Base-by-base conservation (phyloP, 2,797 vertebrate species). In the Falco berigora region DNA sequence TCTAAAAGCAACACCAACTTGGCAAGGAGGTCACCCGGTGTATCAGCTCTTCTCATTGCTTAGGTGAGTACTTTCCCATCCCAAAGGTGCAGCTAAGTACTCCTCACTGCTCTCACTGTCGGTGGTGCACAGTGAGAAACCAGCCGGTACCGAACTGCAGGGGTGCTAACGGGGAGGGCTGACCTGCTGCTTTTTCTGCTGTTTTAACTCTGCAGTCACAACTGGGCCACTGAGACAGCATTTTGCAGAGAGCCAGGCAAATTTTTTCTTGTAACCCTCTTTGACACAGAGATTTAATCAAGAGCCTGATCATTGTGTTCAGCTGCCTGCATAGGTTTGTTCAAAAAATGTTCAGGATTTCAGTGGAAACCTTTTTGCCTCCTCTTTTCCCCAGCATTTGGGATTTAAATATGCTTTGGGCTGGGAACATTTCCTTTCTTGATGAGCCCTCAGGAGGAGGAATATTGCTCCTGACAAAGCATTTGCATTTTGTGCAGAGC, bases 121-220 rank as follows among this genome's bases (percentile, higher is more conserved):
- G 2, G 40, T 1, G 8, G 36, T 24, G n/a, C 44, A 20, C 9
- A 2, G 40, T 1, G 46, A 46, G 42, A 15, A 47, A 58, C 34
- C 44, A 80, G 16, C 30, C n/a, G 0, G 0, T 6, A 67, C 21
- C 0, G 0, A 85, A 82, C 36, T 1, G 0, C 19, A 36, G 1
- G 0, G 0, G 42, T 68, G 76, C 46, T 38, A 24, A 7, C 0
- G 1, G 55, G 28, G 22, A 46, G 34, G 63, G 73, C 59, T 88
- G 38, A 66, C 24, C 59, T 55, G 34, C 52, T 0, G 6, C 75
- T 68, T 66, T 15, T 34, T 23, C 42, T 78, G 42, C 49, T 7
- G 1, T 27, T 84, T 52, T 59, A 68, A 71, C 56, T 79, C 77
- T 63, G 90, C 86, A 82, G 80, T 72, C 85, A 49, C 80, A 90